A percentile compares a stretch with the other conserved stretches of the same genome.
Evolutionary conservation across 1,140 invertebrate genomes (phyloP).

Genomic region (Neodiprion fabricii): DNA sequence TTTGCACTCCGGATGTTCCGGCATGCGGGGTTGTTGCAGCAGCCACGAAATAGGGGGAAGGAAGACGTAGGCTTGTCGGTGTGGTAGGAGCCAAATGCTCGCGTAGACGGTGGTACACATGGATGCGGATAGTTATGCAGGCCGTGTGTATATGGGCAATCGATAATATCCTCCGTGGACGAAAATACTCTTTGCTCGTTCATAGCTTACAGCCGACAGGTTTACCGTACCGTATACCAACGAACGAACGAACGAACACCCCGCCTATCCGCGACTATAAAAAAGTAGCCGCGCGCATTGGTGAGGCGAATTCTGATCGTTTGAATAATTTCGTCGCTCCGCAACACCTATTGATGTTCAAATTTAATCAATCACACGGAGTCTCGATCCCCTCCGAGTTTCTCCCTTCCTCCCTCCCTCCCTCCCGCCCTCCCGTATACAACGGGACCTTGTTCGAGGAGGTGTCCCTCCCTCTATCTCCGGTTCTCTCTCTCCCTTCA

Average conservation of each 20-base stretch:
- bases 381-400: conserved; percentile 1
- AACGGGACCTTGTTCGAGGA: conserved; percentile 11
- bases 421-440: not conserved
- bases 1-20: no score
- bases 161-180: conserved; percentile 44
- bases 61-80: no score
- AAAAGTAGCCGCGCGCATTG: no score
- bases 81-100: no score
- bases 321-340: no score
- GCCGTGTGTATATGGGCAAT: conserved; percentile 35
- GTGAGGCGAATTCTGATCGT: no score
- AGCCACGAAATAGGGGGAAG: no score
- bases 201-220: conserved; percentile 29
- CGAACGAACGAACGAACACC: not conserved
- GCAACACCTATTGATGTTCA: no score
- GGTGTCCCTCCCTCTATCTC: not conserved
- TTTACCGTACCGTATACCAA: not conserved
- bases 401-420: not conserved
- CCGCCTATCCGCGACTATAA: conserved; percentile 14
- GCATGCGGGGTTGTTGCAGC: no score
- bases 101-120: no score
- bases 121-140: no score
- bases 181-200: conserved; percentile 42
- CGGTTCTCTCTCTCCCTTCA: not conserved
- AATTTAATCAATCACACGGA: no score